A percentile compares a stretch with the other conserved stretches of the same genome.
These are phyloP conservation scores for Falco berigora DNA, from an alignment of 2,797 vertebrate genomes.

Conservation along the genomic window DNA sequence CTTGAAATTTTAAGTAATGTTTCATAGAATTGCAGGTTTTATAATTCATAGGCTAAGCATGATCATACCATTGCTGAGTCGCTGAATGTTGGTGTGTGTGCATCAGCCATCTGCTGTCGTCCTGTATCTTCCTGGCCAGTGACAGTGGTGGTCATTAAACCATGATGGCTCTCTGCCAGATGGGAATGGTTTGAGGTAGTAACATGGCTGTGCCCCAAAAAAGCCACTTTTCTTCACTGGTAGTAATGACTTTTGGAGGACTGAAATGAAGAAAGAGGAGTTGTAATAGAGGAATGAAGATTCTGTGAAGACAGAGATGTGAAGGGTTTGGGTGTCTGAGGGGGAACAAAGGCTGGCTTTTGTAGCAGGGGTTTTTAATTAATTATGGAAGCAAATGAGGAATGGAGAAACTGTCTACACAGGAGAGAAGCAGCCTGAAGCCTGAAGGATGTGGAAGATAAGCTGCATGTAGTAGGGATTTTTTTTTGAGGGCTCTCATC, in stretches of 20 bases:
- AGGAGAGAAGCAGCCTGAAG: background rate
- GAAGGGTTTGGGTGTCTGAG: background rate
- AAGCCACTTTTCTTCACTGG: background rate
- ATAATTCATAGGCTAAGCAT: conserved; percentile 9
- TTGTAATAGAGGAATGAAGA: background rate
- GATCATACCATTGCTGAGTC: background rate
- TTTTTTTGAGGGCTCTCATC: background rate
- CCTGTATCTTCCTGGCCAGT: background rate
- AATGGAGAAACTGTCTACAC: background rate
- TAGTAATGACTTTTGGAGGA: background rate
- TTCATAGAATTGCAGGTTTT: conserved; percentile 20
- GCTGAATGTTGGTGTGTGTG: background rate
- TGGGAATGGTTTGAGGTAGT: background rate
- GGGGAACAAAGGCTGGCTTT: background rate
- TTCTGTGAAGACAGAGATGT: background rate
- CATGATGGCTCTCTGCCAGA: background rate
- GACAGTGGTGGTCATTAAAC: background rate
- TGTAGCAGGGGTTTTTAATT: background rate
- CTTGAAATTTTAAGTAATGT: conserved; percentile 42
- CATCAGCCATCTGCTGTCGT: conserved; percentile 40
- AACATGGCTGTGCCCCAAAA: background rate
- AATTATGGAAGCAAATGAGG: background rate
- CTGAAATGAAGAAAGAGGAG: background rate
- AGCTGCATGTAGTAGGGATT: background rate
- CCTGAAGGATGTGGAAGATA: background rate